phyloP scores from a whole-genome alignment of 2,113 vertebrate species.

The Xenus cinereus region DNA sequence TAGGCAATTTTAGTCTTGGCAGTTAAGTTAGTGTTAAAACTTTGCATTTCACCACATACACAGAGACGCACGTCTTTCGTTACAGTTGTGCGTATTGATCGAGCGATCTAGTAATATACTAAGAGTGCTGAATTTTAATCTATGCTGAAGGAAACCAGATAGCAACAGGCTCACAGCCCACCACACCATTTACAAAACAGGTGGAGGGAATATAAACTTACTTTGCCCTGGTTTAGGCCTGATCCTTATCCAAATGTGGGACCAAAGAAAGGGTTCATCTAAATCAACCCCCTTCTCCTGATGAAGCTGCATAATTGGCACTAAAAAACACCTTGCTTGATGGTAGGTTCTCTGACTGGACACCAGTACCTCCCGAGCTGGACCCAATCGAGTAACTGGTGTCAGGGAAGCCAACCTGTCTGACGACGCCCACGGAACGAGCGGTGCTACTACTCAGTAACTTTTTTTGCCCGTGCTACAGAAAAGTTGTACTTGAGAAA shows the following conservation, averaged over 20 bases:
- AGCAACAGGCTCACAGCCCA: conserved; percentile 5
- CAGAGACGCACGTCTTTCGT: background rate
- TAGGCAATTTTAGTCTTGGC: background rate
- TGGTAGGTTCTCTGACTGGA: background rate
- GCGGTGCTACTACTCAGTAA: background rate
- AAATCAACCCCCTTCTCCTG: background rate
- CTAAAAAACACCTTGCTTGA: background rate
- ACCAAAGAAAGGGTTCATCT: background rate
- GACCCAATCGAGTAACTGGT: background rate
- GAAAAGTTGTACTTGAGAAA: background rate
- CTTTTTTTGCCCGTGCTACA: background rate
- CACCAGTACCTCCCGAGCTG: background rate
- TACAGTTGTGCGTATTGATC: background rate
- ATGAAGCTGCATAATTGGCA: background rate
- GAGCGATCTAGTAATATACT: background rate
- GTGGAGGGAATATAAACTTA: background rate
- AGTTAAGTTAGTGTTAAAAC: conserved; percentile 30
- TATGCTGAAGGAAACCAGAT: background rate
- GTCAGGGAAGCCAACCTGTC: background rate
- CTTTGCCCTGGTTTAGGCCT: background rate
- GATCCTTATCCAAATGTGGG: background rate
- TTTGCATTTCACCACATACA: conserved; percentile 25
- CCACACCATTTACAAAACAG: conserved; percentile 30
- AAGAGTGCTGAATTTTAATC: background rate
- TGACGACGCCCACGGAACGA: accelerated